phyloP scores from a whole-genome alignment of 2,888 invertebrate genomes.

The Strigamia crassipes region DNA sequence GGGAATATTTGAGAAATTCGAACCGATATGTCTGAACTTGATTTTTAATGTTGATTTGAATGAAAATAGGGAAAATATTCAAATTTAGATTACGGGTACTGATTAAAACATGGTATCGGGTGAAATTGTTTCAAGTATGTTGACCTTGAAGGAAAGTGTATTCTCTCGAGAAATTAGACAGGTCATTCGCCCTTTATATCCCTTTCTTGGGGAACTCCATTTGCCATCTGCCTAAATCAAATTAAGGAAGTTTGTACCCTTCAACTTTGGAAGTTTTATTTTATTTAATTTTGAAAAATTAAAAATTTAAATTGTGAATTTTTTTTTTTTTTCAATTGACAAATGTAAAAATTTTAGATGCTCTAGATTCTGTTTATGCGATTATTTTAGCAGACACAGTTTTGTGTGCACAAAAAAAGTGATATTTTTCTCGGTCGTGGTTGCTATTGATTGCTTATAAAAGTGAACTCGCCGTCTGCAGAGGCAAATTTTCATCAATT shows the following conservation, averaged over 20 bases:
- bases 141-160: slow-evolving; percentile 45
- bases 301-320: background rate
- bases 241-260: slow-evolving; percentile 4
- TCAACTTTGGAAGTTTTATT: background rate
- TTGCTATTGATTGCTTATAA: slow-evolving; percentile 32
- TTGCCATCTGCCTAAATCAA: slow-evolving; percentile 12
- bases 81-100: background rate
- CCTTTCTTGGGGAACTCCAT: slow-evolving; percentile 11
- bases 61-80: background rate
- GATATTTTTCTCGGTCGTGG: slow-evolving; percentile 27
- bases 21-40: too few relatives aligned
- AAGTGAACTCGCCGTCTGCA: slow-evolving; percentile 28
- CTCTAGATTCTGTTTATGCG: background rate
- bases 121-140: slow-evolving; percentile 33
- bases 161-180: slow-evolving; percentile 44
- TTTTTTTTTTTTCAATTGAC: too few relatives aligned
- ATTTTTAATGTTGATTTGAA: too few relatives aligned
- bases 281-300: background rate
- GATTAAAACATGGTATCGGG: background rate
- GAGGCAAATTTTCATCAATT: slow-evolving; percentile 7
- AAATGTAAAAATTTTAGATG: too few relatives aligned
- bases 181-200: slow-evolving; percentile 40
- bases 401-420: slow-evolving; percentile 10
- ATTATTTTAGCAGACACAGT: background rate
- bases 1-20: too few relatives aligned